Conservation (phyloP, 2,888 invertebrate genomes). For the Dryococelus australis region DNA sequence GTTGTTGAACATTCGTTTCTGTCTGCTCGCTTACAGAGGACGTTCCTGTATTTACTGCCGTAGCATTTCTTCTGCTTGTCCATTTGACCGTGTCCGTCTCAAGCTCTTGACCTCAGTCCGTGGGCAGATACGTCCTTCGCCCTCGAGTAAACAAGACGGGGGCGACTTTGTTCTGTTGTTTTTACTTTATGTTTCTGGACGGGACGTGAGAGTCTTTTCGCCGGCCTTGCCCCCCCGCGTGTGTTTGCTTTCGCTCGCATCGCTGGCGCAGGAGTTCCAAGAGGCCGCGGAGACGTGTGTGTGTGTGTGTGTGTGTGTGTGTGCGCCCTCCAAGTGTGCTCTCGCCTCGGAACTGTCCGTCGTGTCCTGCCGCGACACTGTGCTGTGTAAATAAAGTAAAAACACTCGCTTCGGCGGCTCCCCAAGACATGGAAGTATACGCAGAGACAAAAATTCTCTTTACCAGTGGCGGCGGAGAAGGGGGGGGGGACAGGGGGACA, state of each 20-base stretch:
- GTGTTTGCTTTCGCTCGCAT: background rate
- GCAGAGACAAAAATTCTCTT: too few relatives aligned
- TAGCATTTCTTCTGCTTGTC: background rate
- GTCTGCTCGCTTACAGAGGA: too few relatives aligned
- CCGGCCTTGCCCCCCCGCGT: background rate
- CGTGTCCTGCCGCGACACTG: too few relatives aligned
- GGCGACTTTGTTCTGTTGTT: constrained; percentile 8
- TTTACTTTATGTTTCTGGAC: background rate
- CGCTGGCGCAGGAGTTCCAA: background rate
- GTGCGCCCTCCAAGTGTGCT: background rate
- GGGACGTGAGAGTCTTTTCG: background rate
- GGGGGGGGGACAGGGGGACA: too few relatives aligned
- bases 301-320: background rate
- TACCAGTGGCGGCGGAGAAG: too few relatives aligned
- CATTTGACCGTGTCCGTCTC: background rate
- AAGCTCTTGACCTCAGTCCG: background rate
- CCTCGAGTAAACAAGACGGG: background rate
- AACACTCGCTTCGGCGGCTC: too few relatives aligned
- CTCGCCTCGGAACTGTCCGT: background rate
- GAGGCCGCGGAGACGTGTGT: background rate
- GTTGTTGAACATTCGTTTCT: too few relatives aligned
- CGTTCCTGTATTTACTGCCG: too few relatives aligned
- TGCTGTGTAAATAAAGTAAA: too few relatives aligned
- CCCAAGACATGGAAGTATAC: too few relatives aligned
- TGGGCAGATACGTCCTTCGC: background rate